A percentile compares a stretch with the other conserved stretches of the same genome.
phyloP scores from a whole-genome alignment of 2,113 vertebrate species.

The Tachycineta bicolor region DNA sequence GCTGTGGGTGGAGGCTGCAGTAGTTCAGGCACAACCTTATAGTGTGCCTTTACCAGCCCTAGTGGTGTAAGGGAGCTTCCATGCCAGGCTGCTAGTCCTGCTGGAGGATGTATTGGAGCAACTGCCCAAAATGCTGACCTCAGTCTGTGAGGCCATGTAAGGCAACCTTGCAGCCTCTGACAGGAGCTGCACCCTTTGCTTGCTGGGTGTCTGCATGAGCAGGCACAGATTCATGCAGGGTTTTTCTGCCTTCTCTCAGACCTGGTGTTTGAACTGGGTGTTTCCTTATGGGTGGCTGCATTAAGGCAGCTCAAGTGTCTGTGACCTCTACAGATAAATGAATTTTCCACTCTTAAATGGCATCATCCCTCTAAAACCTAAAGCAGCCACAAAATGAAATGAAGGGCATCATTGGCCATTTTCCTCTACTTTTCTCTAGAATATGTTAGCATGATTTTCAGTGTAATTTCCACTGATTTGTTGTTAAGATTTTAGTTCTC shows the following conservation, averaged over 20 bases:
- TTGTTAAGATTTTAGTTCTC: neutral
- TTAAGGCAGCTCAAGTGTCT: neutral
- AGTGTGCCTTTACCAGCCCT: neutral
- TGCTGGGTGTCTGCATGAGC: neutral
- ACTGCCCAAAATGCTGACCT: neutral
- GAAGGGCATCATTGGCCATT: neutral
- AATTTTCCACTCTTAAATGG: neutral
- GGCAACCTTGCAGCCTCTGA: neutral
- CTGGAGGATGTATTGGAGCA: neutral
- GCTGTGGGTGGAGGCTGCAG: neutral
- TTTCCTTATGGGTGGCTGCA: neutral
- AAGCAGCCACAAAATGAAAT: neutral
- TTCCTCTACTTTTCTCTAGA: neutral
- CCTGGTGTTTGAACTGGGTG: neutral
- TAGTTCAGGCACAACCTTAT: neutral
- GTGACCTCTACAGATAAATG: neutral
- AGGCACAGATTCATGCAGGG: rapidly evolving
- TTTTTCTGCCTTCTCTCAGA: neutral
- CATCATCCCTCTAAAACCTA: neutral
- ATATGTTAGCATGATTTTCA: neutral
- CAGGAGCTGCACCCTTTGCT: neutral
- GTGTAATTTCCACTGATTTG: neutral
- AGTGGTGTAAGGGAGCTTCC: neutral
- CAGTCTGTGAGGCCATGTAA: neutral
- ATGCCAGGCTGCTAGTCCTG: neutral